Evolutionary conservation across 2,113 vertebrate species (phyloP), one percentile per base, ranked within the genome.

Genomic region (Enhydra lutris): DNA sequence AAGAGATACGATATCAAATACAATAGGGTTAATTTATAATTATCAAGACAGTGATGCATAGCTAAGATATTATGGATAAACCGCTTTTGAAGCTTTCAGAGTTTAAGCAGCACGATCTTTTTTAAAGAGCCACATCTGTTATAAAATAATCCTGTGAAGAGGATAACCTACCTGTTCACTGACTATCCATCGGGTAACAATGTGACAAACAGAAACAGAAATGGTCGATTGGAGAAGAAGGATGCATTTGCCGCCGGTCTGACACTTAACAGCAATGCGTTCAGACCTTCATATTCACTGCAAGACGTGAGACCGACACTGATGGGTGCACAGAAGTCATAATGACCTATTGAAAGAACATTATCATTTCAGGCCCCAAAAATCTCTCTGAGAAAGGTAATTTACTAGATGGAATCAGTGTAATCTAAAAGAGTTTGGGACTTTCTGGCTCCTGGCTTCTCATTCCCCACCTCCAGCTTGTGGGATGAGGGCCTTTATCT

Each of bases 301-400:
- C 7, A 55, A 92, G 88, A 95, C 45, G 94, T 92, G 84, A 97
- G 76, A 84, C 63, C 80, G 73, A 67, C 69, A 78, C 63, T 87
- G 84, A 97, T 14, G n/a, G 88, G 87, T 97, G 84, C 50, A 80
- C 57, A 84, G 61, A 81, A 94, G 76, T 96, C 36, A 0, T 88
- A 89, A 95, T 86, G 97, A 80, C 94, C 89, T 90, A 73, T 90
- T 98, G 57, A 69, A 97, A 97, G 93, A 94, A 93, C 83, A 95
- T 97, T 96, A 90, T 57, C 34, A 87, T 96, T 97, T 94, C 84
- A 90, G 69, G 47, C 74, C 76, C 91, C 81, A 78, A 95, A 97
- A 95, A 95, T 91, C 83, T 92, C 69, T 90, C 9, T 10, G 87
- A 92, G 78, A 97, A 91, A 95, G 63, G 96, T 80, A 97, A 97